Conservation (phyloP, 1,140 invertebrate genomes). For the Drosophila burlai region DNA sequence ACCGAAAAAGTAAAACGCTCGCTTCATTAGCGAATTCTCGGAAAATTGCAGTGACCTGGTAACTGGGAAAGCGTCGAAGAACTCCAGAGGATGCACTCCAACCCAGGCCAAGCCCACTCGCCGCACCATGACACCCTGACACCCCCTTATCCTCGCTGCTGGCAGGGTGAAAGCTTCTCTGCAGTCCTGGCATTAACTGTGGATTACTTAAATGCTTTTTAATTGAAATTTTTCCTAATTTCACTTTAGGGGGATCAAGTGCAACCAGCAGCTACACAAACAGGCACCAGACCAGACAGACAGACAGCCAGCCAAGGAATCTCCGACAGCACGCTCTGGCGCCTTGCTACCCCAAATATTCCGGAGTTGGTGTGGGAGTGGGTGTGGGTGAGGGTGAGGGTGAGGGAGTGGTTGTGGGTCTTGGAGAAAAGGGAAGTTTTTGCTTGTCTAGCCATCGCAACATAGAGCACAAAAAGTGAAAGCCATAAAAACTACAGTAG, state of each 20-base stretch:
- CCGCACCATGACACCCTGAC: background rate
- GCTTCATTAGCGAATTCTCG: slow-evolving; percentile 77
- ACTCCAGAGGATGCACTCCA: slow-evolving; percentile 30
- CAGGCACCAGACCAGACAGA: slow-evolving; percentile 7
- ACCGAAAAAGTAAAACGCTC: slow-evolving; percentile 50
- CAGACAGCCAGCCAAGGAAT: slow-evolving; percentile 16
- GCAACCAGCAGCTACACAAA: slow-evolving; percentile 76
- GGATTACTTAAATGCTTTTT: slow-evolving; percentile 84
- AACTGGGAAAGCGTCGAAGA: slow-evolving; percentile 15
- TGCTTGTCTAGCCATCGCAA: slow-evolving; percentile 74
- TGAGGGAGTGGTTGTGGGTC: slow-evolving; percentile 8
- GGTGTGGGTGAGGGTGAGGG: background rate
- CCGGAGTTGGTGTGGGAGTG: background rate
- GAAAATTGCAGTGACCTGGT: slow-evolving; percentile 77
- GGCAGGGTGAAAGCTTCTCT: slow-evolving; percentile 48
- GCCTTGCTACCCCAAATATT: slow-evolving; percentile 67
- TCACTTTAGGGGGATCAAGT: slow-evolving; percentile 81
- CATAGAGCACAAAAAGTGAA: slow-evolving; percentile 72
- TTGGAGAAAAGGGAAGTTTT: slow-evolving; percentile 69
- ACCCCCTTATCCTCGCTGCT: background rate
- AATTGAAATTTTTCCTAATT: slow-evolving; percentile 84
- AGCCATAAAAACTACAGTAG: slow-evolving; percentile 78
- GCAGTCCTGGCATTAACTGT: slow-evolving; percentile 70
- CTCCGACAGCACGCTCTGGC: slow-evolving; percentile 67
- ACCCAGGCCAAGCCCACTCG: slow-evolving; percentile 9